These are phyloP conservation scores for Zapus hudsonius DNA, from an alignment of 2,113 vertebrate genomes.

Conservation along the genomic window DNA sequence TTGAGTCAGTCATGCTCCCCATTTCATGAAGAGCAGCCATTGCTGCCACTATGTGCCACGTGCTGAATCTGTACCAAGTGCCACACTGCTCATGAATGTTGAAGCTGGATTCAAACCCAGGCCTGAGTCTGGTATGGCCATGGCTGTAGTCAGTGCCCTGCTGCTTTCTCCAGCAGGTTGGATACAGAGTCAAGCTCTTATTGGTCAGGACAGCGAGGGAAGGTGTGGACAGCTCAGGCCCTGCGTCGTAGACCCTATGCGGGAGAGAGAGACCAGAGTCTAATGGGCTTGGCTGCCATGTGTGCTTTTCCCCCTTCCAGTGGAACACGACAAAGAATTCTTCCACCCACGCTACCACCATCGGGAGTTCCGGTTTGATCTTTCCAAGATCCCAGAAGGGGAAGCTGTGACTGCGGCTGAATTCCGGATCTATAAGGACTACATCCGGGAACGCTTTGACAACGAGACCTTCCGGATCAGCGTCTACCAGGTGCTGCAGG, in stretches of 20 bases:
- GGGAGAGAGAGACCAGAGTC: background rate
- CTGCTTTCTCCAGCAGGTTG: background rate
- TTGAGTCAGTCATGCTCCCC: too few species aligned
- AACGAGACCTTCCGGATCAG: constrained; percentile 95
- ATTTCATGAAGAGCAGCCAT: too few species aligned
- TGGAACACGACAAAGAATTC: constrained; percentile 91
- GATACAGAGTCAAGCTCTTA: accelerated
- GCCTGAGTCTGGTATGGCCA: background rate
- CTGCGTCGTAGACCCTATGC: background rate
- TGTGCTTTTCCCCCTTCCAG: constrained; percentile 83
- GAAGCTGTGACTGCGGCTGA: constrained; percentile 95
- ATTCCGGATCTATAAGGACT: constrained; percentile 96
- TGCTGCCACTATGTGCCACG: background rate
- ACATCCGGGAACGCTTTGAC: constrained; percentile 89
- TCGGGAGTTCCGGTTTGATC: constrained; percentile 94
- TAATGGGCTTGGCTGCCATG: background rate
- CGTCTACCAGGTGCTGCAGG: constrained; percentile 94
- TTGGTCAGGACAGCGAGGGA: background rate
- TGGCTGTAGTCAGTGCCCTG: background rate
- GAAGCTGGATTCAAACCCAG: background rate
- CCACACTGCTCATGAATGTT: accelerated
- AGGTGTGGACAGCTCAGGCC: background rate
- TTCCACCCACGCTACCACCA: constrained; percentile 90
- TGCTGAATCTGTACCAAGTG: background rate
- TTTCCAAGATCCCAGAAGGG: constrained; percentile 95